Conservation (phyloP, 1,140 invertebrate genomes). For the Drosophila pruinosa region DNA sequence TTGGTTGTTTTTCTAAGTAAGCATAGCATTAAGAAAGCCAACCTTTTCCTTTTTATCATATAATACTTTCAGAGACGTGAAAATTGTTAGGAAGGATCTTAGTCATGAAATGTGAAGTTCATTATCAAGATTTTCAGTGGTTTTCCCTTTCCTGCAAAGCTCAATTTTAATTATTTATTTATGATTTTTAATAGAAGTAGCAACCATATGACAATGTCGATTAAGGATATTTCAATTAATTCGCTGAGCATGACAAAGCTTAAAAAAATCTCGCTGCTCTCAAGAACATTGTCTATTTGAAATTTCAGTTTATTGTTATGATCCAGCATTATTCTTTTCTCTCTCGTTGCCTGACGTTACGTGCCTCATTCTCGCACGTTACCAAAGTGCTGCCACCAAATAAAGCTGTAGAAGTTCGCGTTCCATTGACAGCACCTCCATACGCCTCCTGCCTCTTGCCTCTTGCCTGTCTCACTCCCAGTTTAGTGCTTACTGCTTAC, state of each 20-base stretch:
- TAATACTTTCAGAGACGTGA: no score
- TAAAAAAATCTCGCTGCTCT: neutral
- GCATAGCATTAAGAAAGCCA: no score
- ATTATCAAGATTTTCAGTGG: no score
- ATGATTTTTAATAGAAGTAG: no score
- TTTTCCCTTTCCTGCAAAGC: no score
- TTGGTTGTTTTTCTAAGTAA: no score
- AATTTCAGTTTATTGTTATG: slow-evolving; percentile 8
- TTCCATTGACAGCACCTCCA: neutral
- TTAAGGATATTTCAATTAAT: slow-evolving; percentile 4
- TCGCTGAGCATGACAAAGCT: neutral
- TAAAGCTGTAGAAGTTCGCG: slow-evolving; percentile 46
- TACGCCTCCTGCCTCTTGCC: neutral
- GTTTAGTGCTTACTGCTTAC: neutral
- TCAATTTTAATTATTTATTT: no score
- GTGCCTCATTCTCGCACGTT: slow-evolving; percentile 31
- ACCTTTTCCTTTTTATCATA: no score
- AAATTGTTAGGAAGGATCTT: no score
- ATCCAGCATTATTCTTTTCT: neutral
- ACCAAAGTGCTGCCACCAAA: slow-evolving; percentile 35
- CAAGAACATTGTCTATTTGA: neutral
- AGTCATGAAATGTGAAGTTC: no score
- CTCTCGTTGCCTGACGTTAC: neutral
- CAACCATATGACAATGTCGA: neutral
- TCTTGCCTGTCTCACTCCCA: neutral